phyloP scores from a whole-genome alignment of 2,113 vertebrate genomes.

The Thamnaconus septentrionalis region DNA sequence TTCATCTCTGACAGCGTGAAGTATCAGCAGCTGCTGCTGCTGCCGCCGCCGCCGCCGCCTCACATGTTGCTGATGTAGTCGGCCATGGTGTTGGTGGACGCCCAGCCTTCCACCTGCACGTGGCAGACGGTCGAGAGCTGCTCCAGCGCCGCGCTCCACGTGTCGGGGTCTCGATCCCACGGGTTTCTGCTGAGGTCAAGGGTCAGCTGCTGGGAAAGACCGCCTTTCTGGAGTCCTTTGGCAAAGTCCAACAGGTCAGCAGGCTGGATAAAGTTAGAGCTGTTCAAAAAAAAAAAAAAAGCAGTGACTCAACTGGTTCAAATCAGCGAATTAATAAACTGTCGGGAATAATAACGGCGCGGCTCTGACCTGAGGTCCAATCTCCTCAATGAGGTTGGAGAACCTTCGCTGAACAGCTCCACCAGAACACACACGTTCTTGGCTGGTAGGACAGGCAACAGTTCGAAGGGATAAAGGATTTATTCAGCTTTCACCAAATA shows the following conservation, averaged over 20 bases:
- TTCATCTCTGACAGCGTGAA: too few species aligned
- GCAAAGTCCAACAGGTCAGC: conserved; percentile 86
- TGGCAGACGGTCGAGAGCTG: conserved; percentile 77
- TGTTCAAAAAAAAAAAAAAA: conserved; percentile 40
- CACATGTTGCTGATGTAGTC: conserved; percentile 90
- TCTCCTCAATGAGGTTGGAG: conserved; percentile 77
- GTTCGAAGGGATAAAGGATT: not conserved
- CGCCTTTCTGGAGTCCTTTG: conserved; percentile 68
- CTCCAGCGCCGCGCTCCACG: conserved; percentile 77
- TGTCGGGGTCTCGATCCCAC: conserved; percentile 82
- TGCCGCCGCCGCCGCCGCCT: conserved; percentile 34
- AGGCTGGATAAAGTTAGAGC: conserved; percentile 90
- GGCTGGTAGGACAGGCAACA: conserved; percentile 67
- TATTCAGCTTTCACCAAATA: too few species aligned
- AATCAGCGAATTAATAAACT: too few species aligned
- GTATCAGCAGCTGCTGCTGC: not conserved
- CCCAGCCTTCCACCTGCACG: conserved; percentile 80
- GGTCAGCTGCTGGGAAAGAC: conserved; percentile 69
- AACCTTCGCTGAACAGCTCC: conserved; percentile 84
- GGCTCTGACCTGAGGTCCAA: conserved; percentile 85
- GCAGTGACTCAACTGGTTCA: too few species aligned
- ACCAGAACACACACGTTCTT: conserved; percentile 81
- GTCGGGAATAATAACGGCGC: too few species aligned
- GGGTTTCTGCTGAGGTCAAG: conserved; percentile 87
- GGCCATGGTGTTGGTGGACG: conserved; percentile 82